These are phyloP conservation scores for Spodoptera exigua DNA, from an alignment of 2,888 invertebrate genomes.

Conservation along the genomic window DNA sequence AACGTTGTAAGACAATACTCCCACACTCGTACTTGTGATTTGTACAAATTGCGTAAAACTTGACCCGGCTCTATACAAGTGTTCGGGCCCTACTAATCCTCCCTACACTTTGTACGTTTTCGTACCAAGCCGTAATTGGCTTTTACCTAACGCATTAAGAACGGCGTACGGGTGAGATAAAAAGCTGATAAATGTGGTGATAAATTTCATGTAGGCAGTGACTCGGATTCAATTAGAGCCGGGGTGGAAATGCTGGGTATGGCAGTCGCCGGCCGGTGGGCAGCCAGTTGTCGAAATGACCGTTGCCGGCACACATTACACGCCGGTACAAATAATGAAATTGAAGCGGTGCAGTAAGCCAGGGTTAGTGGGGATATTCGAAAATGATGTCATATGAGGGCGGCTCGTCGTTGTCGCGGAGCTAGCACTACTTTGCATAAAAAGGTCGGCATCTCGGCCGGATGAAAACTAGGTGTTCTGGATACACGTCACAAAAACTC, in stretches of 20 bases:
- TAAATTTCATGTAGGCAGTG: slow-evolving; percentile 71
- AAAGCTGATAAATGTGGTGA: slow-evolving; percentile 73
- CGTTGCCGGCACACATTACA: slow-evolving; percentile 44
- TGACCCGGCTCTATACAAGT: slow-evolving; percentile 41
- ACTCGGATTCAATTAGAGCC: slow-evolving; percentile 72
- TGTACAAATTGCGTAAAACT: slow-evolving; percentile 35
- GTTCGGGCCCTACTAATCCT: slow-evolving; percentile 40
- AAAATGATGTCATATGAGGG: slow-evolving; percentile 50
- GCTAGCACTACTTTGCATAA: slow-evolving; percentile 61
- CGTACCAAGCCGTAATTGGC: slow-evolving; percentile 59
- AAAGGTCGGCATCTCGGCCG: slow-evolving; percentile 61
- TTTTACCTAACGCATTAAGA: slow-evolving; percentile 65
- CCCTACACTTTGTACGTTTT: slow-evolving; percentile 52
- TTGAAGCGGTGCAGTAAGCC: slow-evolving; percentile 32
- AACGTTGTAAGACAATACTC: slow-evolving; percentile 19
- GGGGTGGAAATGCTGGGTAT: slow-evolving; percentile 56
- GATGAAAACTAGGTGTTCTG: slow-evolving; percentile 63
- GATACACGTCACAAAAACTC: slow-evolving; percentile 56
- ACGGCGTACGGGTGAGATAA: slow-evolving; percentile 66
- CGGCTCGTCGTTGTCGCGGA: slow-evolving; percentile 40
- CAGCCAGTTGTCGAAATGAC: slow-evolving; percentile 59
- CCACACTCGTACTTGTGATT: slow-evolving; percentile 20
- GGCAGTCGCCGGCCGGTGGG: slow-evolving; percentile 36
- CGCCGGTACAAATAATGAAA: slow-evolving; percentile 48
- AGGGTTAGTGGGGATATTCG: slow-evolving; percentile 16